Conservation (phyloP, 2,113 vertebrate genomes). For the Anolis carolinensis region DNA sequence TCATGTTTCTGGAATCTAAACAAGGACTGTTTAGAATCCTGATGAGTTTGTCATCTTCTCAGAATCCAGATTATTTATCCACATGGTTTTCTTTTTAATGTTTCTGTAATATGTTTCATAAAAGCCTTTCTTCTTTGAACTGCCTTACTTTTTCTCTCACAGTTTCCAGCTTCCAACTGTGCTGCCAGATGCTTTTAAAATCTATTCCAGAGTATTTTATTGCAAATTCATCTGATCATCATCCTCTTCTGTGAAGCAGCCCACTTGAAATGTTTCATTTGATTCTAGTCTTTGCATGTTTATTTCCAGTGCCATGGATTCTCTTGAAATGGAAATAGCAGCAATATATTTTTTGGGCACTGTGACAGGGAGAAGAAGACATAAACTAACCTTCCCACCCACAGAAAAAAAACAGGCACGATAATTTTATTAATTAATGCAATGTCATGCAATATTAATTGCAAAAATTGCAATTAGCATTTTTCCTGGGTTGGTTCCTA, state of each 20-base stretch:
- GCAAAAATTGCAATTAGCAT: not conserved
- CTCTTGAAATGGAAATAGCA: not conserved
- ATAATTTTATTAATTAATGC: no score
- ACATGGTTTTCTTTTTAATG: not conserved
- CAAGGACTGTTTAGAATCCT: not conserved
- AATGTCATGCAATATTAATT: not conserved
- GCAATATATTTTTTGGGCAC: not conserved
- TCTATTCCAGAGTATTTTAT: not conserved
- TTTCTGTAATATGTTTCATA: not conserved
- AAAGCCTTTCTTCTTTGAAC: not conserved
- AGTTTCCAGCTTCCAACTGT: constrained; percentile 1
- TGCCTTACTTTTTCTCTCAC: not conserved
- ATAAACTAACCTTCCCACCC: not conserved
- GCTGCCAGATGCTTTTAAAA: not conserved
- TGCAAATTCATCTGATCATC: not conserved
- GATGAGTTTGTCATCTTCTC: not conserved
- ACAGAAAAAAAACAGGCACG: no score
- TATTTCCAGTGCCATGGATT: not conserved
- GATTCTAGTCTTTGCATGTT: constrained; percentile 1
- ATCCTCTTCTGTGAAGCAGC: not conserved
- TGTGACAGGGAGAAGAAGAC: not conserved
- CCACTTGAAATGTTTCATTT: not conserved
- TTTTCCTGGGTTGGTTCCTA: not conserved
- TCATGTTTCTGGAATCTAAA: not conserved
- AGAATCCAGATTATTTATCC: not conserved